Evolutionary conservation across 2,797 vertebrate genomes (phyloP).

Genomic region (Rhyacichthys aspro): DNA sequence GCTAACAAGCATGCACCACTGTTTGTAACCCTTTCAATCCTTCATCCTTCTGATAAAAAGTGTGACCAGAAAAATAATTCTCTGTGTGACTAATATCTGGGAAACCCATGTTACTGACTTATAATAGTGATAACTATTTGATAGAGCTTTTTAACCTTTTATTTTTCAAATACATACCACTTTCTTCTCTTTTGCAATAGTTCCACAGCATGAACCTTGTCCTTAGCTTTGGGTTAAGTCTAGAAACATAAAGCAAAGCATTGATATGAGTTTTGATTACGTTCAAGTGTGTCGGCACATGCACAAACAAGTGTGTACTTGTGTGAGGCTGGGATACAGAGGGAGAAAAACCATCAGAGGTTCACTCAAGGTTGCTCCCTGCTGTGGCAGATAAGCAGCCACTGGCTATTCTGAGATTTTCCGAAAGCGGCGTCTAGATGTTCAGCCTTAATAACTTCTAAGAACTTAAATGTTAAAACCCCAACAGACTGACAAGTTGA

Average conservation of each 20-base stretch:
- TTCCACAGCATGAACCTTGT: slow-evolving; percentile 54
- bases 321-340: slow-evolving; percentile 16
- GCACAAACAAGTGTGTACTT: slow-evolving; percentile 20
- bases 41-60: too few relatives aligned
- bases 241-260: slow-evolving; percentile 9
- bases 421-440: slow-evolving; percentile 24
- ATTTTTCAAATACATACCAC: background rate
- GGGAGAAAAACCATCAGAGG: slow-evolving; percentile 4
- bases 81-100: too few relatives aligned
- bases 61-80: too few relatives aligned
- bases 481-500: slow-evolving; percentile 7
- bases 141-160: background rate
- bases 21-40: too few relatives aligned
- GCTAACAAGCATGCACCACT: too few relatives aligned
- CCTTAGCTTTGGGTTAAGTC: slow-evolving; percentile 35
- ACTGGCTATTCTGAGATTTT: slow-evolving; percentile 49
- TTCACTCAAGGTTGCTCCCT: slow-evolving; percentile 51
- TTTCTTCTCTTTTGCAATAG: slow-evolving; percentile 49
- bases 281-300: slow-evolving; percentile 26
- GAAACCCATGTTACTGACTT: too few relatives aligned
- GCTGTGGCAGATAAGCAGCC: slow-evolving; percentile 50
- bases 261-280: slow-evolving; percentile 36
- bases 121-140: too few relatives aligned
- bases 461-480: slow-evolving; percentile 18
- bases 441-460: slow-evolving; percentile 31